Base-by-base conservation (phyloP, 2,797 vertebrate species). In the Xiphorhynchus erythropygius region DNA sequence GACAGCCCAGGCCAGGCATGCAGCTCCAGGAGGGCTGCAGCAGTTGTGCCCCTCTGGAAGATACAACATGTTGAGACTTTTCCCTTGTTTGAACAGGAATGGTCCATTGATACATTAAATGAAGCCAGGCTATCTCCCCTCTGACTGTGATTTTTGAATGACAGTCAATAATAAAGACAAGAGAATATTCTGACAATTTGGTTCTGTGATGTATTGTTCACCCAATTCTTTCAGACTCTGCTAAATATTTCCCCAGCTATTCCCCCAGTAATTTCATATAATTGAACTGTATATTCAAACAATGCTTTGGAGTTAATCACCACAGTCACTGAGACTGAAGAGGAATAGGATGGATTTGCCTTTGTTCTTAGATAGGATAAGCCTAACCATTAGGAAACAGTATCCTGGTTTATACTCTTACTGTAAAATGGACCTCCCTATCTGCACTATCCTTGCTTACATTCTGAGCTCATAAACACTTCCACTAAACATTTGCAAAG, bases 401-500 rank as follows among this genome's bases (percentile, higher is more conserved):
- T 80, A 90, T 79, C 33, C 70, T 15, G 4, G 24, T 73, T 89
- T 73, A 50, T 13, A 27, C 16, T 80, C 16, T 91, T 7, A 10
- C 23, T 44, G 74, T 74, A 78, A 92, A 78, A 85, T 18, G 13
- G 68, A 90, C 85, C 50, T 74, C 27, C 4, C 0, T 92, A 57
- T 74, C 86, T 83, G 23, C 2, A 1, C 49, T 90, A 68, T 44
- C n/a, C 60, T 71, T 85, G 16, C 81, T 75, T 68, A 75, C 63
- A 77, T 55, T 62, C 50, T 74, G 44, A 84, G 69, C 71, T 15
- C n/a, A 77, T 92, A 91, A 94, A 93, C 71, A 53, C 65, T 87
- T 49, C 42, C 35, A 86, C 64, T 87, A 89, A 93, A 92, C 39
- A 87, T 87, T 87, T 80, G 50, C 44, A 65, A 90, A 87, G 62